Evolutionary conservation across 1,140 invertebrate genomes (phyloP).

Genomic region (Choristoneura fumiferana): DNA sequence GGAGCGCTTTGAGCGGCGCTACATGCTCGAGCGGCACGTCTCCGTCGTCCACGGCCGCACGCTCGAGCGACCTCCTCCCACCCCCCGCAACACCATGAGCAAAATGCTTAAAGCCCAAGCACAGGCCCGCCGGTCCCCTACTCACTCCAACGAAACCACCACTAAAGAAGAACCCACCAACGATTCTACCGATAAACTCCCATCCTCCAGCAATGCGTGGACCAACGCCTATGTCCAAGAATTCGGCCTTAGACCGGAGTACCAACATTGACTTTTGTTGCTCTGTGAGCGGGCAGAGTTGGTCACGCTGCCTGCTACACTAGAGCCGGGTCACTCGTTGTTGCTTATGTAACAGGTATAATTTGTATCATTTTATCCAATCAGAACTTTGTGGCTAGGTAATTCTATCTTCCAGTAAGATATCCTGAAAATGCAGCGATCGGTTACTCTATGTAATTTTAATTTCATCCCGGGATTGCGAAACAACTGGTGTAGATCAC

Average conservation of each 20-base stretch:
- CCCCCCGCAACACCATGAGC: constrained; percentile 74
- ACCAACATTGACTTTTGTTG: constrained; percentile 14
- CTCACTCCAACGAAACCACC: constrained; percentile 1
- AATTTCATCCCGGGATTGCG: too few relatives aligned
- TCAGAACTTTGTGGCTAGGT: too few relatives aligned
- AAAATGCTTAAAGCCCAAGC: constrained; percentile 72
- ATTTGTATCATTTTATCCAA: too few relatives aligned
- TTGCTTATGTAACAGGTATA: too few relatives aligned
- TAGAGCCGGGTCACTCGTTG: neutral
- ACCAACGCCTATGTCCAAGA: constrained; percentile 11
- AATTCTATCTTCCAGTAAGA: too few relatives aligned
- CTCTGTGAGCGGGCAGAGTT: constrained; percentile 11
- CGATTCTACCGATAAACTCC: neutral
- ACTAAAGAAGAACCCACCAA: constrained; percentile 7
- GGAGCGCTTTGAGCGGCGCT: constrained; percentile 64
- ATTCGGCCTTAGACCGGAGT: constrained; percentile 5
- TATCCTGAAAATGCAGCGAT: too few relatives aligned
- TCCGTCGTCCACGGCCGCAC: constrained; percentile 58
- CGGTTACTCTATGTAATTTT: too few relatives aligned
- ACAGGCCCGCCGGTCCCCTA: constrained; percentile 3
- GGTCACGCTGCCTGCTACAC: neutral
- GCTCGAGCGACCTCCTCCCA: constrained; percentile 63
- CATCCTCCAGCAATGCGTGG: neutral
- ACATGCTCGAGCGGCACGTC: constrained; percentile 70
- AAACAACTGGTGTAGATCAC: too few relatives aligned